Evolutionary conservation across 2,113 vertebrate species (phyloP).

Genomic region (Cheilinus undulatus): DNA sequence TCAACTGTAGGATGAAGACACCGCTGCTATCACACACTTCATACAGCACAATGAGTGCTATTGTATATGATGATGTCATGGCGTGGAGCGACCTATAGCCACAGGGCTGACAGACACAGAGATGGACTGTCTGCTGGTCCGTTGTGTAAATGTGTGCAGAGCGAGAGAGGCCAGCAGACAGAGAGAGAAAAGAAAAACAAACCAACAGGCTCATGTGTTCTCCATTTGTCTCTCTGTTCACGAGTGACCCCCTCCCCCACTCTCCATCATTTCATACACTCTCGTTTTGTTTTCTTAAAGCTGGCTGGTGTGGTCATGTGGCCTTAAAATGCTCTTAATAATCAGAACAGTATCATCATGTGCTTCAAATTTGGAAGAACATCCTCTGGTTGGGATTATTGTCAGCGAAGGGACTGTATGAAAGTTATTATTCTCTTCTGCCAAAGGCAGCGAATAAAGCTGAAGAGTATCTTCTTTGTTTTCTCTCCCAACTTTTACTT

Average conservation of each 20-base stretch:
- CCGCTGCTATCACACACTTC: constrained; percentile 6
- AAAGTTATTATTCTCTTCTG: not conserved
- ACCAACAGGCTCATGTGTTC: constrained; percentile 33
- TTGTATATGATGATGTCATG: constrained; percentile 71
- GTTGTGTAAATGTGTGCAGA: constrained; percentile 65
- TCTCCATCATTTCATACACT: constrained; percentile 2
- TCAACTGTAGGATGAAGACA: constrained; percentile 14
- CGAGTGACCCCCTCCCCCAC: constrained; percentile 20
- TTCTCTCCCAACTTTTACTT: not conserved
- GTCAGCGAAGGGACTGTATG: not conserved
- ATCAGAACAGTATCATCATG: not conserved
- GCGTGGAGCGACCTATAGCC: constrained; percentile 37
- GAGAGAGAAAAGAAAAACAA: constrained; percentile 51
- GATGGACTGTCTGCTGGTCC: constrained; percentile 22
- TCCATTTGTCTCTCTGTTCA: constrained; percentile 4
- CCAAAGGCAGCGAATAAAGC: not conserved
- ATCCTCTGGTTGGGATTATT: not conserved
- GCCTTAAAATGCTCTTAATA: not conserved
- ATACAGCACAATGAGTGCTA: constrained; percentile 51
- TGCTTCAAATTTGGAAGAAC: not conserved
- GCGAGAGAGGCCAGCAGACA: not conserved
- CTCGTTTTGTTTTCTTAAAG: constrained; percentile 11
- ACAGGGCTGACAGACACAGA: constrained; percentile 16
- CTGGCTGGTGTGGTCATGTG: not conserved
- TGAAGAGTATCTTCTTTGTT: not conserved